Base-by-base conservation (phyloP, 2,888 invertebrate genomes). In the Campoplex nolae region DNA sequence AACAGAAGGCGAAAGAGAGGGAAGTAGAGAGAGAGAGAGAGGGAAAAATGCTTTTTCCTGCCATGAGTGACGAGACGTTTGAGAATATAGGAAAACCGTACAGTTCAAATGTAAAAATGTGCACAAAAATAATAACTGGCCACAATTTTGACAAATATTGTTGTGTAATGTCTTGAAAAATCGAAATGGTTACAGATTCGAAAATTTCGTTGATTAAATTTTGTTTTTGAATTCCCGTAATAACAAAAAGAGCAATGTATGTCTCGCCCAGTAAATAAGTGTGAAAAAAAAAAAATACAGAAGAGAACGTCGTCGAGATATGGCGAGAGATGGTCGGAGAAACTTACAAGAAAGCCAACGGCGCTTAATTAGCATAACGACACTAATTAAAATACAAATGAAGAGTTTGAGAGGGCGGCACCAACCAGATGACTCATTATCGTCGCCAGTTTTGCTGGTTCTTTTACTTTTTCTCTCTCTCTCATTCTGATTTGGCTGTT, bases 311-410 rank as follows among this genome's bases (percentile, higher is more conserved):
- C 85, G 82, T 88, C 62, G 65, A 45, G 13, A 7, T 42, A 62
- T 75, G n/a, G 79, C 35, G n/a, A 28, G 70, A 45, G 70, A 67
- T 51, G 56, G 45, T 70, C 18, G 38, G 18, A 62, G 84, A 85
- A 83, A 56, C 78, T 89, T 91, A 93, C 93, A 93, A 93, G 92
- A 93, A 88, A 85, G 92, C 92, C 92, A 92, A 93, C 92, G 93
- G 92, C 91, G 91, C 91, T 90, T 93, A 93, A 94, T 94, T 94
- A 94, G 94, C 94, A 96, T 96, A 96, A 96, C 96, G 96, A 96
- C 95, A 95, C 96, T 96, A 96, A 96, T 96, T 96, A 96, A 96
- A 96, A 96, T 96, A 96, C 96, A 96, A 96, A 96, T 96, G 96
- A 96, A 96, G 96, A 96, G 95, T 96, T 95, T 96, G 96, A 96